Base-by-base conservation (phyloP, 1,140 invertebrate genomes). In the Ephestia elutella region DNA sequence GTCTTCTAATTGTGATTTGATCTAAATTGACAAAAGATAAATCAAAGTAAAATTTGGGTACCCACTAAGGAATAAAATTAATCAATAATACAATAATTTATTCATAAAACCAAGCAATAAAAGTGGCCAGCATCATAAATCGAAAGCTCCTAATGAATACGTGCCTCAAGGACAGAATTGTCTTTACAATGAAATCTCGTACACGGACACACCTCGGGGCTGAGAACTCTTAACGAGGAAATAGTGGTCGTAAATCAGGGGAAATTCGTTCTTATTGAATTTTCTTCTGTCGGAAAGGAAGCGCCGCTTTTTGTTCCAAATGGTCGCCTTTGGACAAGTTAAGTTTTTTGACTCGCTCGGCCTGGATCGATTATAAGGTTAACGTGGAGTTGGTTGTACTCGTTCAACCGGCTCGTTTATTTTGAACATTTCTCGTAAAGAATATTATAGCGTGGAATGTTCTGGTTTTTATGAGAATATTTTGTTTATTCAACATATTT, bases 191-290 rank as follows among this genome's bases (percentile, higher is more conserved):
- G 65, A 77, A 79, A 77, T 75, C 70, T 68, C 60, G 60, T 66
- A 65, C 70, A 59, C 57, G 71, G 70, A 76, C 75, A 81, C 75
- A 75, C 81, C 71, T 73, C 76, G 72, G 73, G 70, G 65, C 55
- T 67, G 65, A 51, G 69, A 69, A 73, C 70, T 69, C 77, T 76
- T 80, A 86, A 84, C 83, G 83, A 86, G 81, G 73, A 84, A 84
- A 84, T 86, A 84, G 83, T 84, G 78, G 80, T 75, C 78, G 81
- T 86, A 86, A 86, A 86, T 86, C 80, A 86, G 66, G 73, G 78
- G 70, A 84, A 84, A 86, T 82, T 83, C 78, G 67, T 72, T 83
- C 81, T 83, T 83, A 86, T 86, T 84, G 83, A 84, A 84, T 84
- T 83, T 82, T 70, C 80, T 82, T 83, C 76, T 74, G 73, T 75